These are phyloP conservation scores for Malurus cyaneus DNA, from an alignment of 2,113 vertebrate genomes.

Conservation along the genomic window DNA sequence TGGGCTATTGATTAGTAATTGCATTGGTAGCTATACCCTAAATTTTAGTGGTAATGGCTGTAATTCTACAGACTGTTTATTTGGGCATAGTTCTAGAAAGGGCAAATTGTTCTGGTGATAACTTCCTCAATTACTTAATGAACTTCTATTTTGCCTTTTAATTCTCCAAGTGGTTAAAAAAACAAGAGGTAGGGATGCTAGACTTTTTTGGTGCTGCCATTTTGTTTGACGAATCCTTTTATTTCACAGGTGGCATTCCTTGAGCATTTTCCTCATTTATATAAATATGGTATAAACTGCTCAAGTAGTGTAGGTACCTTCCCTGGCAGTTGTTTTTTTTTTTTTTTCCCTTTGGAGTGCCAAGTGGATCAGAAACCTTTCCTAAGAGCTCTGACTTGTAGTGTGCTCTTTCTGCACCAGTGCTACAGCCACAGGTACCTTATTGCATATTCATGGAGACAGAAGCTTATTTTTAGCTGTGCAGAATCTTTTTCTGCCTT, in stretches of 20 bases:
- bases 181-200: fast-evolving
- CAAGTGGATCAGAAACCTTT: not conserved
- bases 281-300: not conserved
- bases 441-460: not conserved
- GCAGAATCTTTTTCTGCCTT: not conserved
- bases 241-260: not conserved
- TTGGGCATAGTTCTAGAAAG: not conserved
- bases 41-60: not conserved
- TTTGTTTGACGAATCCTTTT: not conserved
- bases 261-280: not conserved
- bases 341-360: not conserved
- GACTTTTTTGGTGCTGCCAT: not conserved
- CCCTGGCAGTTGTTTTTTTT: not conserved
- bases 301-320: not conserved
- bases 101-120: not conserved
- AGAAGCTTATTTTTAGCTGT: not conserved
- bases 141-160: not conserved
- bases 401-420: not conserved
- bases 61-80: not conserved
- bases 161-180: not conserved
- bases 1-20: not conserved
- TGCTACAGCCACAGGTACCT: not conserved
- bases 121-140: not conserved
- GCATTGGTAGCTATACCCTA: not conserved
- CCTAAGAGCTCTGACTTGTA: not conserved